phyloP scores from a whole-genome alignment of 2,797 vertebrate species.

The Sardinella longiceps region DNA sequence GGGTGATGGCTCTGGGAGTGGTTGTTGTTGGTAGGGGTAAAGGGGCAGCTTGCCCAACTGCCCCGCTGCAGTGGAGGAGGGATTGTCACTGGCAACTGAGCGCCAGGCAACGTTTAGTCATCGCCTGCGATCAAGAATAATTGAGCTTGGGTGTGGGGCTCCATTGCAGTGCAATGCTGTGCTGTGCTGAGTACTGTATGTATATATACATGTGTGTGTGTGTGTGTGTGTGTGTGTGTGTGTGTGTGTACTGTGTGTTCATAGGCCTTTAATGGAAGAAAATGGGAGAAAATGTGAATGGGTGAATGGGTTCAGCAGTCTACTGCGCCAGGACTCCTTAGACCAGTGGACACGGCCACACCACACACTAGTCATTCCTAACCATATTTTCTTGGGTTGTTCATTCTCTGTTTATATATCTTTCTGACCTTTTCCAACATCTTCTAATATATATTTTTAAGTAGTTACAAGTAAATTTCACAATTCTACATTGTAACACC shows the following conservation, averaged over 20 bases:
- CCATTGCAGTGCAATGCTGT: background rate
- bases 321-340: background rate
- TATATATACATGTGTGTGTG: background rate
- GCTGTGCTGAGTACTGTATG: too few relatives aligned
- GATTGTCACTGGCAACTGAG: background rate
- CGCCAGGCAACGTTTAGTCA: constrained; percentile 16
- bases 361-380: background rate
- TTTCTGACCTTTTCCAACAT: background rate
- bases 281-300: background rate
- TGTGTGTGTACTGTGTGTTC: too few relatives aligned
- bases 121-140: background rate
- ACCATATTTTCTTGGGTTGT: background rate
- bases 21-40: constrained; percentile 6
- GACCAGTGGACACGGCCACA: background rate
- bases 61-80: background rate
- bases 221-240: background rate
- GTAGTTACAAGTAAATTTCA: background rate
- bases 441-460: background rate
- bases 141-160: background rate
- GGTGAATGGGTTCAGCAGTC: background rate
- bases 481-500: background rate
- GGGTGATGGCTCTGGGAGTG: background rate
- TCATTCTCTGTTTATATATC: background rate
- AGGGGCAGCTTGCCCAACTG: background rate
- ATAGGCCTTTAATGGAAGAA: too few relatives aligned